Percentiles rank a stretch among this genome's conserved stretches.
phyloP scores from a whole-genome alignment of 64 coral and sea anemone species.

The Astreopora myriophthalma region DNA sequence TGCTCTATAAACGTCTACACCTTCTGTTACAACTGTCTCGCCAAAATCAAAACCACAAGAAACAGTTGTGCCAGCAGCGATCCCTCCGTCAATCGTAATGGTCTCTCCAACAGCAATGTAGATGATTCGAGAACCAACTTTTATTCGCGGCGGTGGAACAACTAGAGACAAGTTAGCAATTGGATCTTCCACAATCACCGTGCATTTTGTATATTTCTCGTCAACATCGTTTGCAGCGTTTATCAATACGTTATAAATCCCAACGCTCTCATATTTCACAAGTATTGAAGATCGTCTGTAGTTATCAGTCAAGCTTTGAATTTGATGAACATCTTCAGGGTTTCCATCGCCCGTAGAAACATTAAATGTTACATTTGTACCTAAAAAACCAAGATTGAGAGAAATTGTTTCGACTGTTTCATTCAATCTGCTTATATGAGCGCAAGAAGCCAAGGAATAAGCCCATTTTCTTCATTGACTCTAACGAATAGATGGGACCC shows the following conservation, averaged over 20 bases:
- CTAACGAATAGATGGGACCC: too few relatives aligned
- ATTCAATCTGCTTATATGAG: too few relatives aligned
- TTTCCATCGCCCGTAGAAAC: conserved; percentile 20
- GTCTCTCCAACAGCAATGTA: conserved; percentile 45
- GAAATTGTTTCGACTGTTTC: too few relatives aligned
- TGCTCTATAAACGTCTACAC: not conserved
- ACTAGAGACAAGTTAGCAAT: not conserved
- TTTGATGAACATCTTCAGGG: not conserved
- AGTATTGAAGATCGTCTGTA: not conserved
- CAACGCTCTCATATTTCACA: not conserved
- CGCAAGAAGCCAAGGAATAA: too few relatives aligned
- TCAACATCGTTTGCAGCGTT: conserved; percentile 5
- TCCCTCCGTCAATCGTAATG: not conserved
- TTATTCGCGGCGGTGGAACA: not conserved
- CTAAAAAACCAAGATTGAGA: not conserved
- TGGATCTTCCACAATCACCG: conserved; percentile 34
- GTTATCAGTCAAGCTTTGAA: not conserved
- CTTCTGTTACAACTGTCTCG: not conserved
- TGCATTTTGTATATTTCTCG: not conserved
- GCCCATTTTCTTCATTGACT: too few relatives aligned
- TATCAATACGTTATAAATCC: not conserved
- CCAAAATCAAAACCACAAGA: conserved; percentile 42
- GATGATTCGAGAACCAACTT: not conserved
- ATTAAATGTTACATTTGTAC: conserved; percentile 55
- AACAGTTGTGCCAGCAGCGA: conserved; percentile 8